phyloP scores from a whole-genome alignment of 2,797 vertebrate genomes.

The Apogon talboti region DNA sequence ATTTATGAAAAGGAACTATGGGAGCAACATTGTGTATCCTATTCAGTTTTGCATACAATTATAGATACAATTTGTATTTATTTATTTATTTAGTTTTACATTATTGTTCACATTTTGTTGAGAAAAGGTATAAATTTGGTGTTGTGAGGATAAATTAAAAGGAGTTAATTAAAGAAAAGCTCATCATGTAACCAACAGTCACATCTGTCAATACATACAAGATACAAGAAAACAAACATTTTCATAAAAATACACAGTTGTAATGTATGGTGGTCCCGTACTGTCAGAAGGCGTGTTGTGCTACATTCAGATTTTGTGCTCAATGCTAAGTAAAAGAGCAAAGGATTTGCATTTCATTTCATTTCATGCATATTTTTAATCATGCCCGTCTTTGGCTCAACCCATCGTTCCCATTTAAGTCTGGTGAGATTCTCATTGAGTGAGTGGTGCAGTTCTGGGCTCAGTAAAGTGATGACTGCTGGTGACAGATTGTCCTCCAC shows the following conservation, averaged over 20 bases:
- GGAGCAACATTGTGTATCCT: background rate
- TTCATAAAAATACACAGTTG: background rate
- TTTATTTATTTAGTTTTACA: too few relatives aligned
- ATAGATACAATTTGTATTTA: background rate
- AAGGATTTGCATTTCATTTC: conserved; percentile 77
- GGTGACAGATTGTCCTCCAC: conserved; percentile 77
- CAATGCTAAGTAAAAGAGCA: conserved; percentile 45
- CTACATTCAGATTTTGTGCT: conserved; percentile 24
- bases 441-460: conserved; percentile 71
- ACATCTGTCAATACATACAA: too few relatives aligned
- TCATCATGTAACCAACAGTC: too few relatives aligned
- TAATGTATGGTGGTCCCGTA: background rate
- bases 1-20: background rate
- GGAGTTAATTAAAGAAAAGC: too few relatives aligned
- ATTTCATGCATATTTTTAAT: conserved; percentile 79
- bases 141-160: background rate
- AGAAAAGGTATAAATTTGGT: background rate
- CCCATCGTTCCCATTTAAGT: conserved; percentile 69
- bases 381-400: conserved; percentile 60
- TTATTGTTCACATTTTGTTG: too few relatives aligned
- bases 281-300: conserved; percentile 14
- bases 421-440: conserved; percentile 67
- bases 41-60: background rate
- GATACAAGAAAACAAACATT: too few relatives aligned
- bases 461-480: conserved; percentile 79